Evolutionary conservation across 2,888 invertebrate species (phyloP), one percentile per base, ranked within the genome.

Genomic region (Drosophila neotestacea): DNA sequence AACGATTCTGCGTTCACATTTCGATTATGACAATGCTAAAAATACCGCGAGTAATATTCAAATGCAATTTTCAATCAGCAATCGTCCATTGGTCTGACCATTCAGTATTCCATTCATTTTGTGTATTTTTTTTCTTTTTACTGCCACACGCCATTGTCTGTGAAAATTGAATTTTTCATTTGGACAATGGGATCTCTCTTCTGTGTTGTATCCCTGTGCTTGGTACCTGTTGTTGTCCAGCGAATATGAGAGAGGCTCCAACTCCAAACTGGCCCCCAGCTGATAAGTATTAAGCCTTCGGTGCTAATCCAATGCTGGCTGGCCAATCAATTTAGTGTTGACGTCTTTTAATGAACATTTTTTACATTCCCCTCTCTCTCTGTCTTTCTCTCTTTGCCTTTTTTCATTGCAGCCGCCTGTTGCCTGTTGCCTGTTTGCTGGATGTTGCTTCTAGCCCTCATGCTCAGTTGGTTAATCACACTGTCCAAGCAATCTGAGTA

Each of bases 11-110:
- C 63, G 63, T 58, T 48, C 50, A 51, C 66, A 64, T 65, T 78
- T 77, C 84, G 86, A 71, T 81, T 83, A 81, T 88, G 84, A 84
- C 84, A 83, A 67, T 86, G 88, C 84, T 79, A 86, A 85, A 88
- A 85, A 77, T 79, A 73, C 48, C 62, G 68, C 76, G 76, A 50
- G 64, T 74, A 55, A 66, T 81, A 79, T 70, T 69, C 76, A 77
- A 73, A 76, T 81, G 76, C 62, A 68, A 70, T 88, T 79, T 73
- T 72, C 75, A 85, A 83, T 83, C 84, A 83, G 39, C 36, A 46
- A 16, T 10, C 42, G 28, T 13, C 41, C 42, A 34, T 27, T 42
- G 48, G 44, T 41, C 63, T 61, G 77, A 79, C 76, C 80, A 80
- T 22, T 22, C 47, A 56, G 22, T 64, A 60, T 62, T 61, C 54